Conservation (phyloP, 2,797 vertebrate genomes). For the Hydrophis major region DNA sequence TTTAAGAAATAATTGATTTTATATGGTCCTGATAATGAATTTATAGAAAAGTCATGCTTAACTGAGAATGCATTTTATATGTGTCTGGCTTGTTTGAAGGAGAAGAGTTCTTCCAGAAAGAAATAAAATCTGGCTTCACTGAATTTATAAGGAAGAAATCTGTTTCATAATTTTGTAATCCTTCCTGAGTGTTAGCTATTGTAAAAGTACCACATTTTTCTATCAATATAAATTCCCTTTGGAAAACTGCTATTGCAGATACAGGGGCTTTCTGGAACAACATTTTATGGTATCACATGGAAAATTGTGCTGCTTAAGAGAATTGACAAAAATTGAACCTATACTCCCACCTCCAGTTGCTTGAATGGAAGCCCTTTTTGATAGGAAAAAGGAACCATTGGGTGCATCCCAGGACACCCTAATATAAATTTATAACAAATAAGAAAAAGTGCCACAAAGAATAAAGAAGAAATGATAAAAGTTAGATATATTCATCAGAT, state of each 20-base stretch:
- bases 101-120: not conserved
- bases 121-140: slow-evolving; percentile 7
- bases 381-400: not conserved
- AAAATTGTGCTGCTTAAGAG: not conserved
- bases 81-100: slow-evolving; percentile 13
- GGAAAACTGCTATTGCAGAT: not conserved
- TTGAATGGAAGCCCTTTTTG: not conserved
- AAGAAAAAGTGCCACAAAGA: not conserved
- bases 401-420: not conserved
- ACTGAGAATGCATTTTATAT: not conserved
- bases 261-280: not conserved
- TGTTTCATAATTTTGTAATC: not conserved
- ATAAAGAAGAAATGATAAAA: not conserved
- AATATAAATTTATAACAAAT: not conserved
- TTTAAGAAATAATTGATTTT: not conserved
- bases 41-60: slow-evolving; percentile 28
- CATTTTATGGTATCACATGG: not conserved
- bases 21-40: not conserved
- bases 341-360: not conserved
- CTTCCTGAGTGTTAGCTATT: not conserved
- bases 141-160: not conserved
- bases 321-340: not conserved
- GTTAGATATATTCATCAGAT: not conserved
- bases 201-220: slow-evolving; percentile 10
- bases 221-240: not conserved